Evolutionary conservation across 2,888 invertebrate genomes (phyloP).

Genomic region (Pachymerium ferrugineum): DNA sequence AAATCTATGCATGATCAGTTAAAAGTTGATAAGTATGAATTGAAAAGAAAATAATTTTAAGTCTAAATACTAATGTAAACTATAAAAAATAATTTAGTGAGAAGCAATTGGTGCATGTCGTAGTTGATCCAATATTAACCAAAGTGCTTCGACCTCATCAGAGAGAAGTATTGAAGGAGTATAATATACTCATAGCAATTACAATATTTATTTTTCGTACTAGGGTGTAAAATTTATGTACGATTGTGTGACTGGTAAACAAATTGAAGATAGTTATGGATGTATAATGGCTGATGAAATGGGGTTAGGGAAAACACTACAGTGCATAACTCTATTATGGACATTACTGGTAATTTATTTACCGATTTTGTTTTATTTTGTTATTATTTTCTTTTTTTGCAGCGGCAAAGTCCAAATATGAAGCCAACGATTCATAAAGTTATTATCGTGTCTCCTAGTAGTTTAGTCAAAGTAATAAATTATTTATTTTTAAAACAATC

Average conservation of each 20-base stretch:
- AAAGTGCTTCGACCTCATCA: conserved; percentile 94
- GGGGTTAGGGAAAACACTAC: conserved; percentile 96
- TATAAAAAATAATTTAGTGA: too few relatives aligned
- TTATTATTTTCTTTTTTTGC: conserved; percentile 34
- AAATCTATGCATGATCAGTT: conserved; percentile 81
- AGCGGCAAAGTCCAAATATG: conserved; percentile 83
- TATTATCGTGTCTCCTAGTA: conserved; percentile 94
- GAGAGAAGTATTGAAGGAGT: conserved; percentile 78
- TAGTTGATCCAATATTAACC: conserved; percentile 89
- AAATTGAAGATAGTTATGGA: conserved; percentile 78
- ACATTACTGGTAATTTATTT: conserved; percentile 62
- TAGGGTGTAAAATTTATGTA: conserved; percentile 98
- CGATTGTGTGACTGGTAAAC: conserved; percentile 90
- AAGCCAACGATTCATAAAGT: conserved; percentile 85
- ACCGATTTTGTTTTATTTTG: conserved; percentile 10
- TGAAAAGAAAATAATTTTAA: background rate
- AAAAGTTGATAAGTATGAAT: conserved; percentile 52
- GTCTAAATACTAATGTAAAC: too few relatives aligned
- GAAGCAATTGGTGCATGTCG: conserved; percentile 79
- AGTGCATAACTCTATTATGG: conserved; percentile 95
- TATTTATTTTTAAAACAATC: background rate
- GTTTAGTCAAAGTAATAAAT: conserved; percentile 70
- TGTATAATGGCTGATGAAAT: conserved; percentile 99
- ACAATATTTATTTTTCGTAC: conserved; percentile 37
- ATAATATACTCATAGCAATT: background rate